Evolutionary conservation across 2,888 invertebrate species (phyloP), one percentile per base, ranked within the genome.

Genomic region (Orthosia gothica): DNA sequence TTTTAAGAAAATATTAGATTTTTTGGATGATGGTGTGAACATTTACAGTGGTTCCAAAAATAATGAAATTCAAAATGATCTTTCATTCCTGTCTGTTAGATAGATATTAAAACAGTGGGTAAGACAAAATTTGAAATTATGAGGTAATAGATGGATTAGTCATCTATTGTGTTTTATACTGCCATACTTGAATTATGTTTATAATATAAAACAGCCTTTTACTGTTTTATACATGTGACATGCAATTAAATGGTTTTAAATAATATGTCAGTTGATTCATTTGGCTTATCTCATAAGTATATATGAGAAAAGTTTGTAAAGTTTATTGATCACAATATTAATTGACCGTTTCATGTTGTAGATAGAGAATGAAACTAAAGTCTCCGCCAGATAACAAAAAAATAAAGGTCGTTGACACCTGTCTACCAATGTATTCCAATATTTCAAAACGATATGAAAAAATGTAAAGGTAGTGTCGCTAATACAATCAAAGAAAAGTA

Each of bases 1-100:
- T 0, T 94, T 92, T 78, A 70, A 74, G 16, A 94, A 92, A 90
- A 76, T 94, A 45, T 63, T 94, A 5, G 87, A 93, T 16, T 90
- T 89, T 76, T 87, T 95, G 59, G 77, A 88, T 71, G 86, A 88
- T 50, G 91, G 88, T 11, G 74, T 89, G 50, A 76, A 75, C 50
- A 69, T 23, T 11, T 59, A 23, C 47, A 23, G 12, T 1, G 69
- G 59, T 70, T 26, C 68, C 3, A 82, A 73, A 54, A 62, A 32
- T 32, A 83, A 82, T 62, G 85, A 84, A 74, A 63, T 82, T 55
- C 61, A 32, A 58, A 40, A 5, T 70, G 72, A 81, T 23, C 16
- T 57, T 18, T 65, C 62, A 63, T 3, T 18, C 23, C 20, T 23
- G 32, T 5, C 20, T 63, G 0, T 20, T 5, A 54, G 65, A 20